phyloP scores from a whole-genome alignment of 23 tunicate species.

The Aplidium turbinatum region DNA sequence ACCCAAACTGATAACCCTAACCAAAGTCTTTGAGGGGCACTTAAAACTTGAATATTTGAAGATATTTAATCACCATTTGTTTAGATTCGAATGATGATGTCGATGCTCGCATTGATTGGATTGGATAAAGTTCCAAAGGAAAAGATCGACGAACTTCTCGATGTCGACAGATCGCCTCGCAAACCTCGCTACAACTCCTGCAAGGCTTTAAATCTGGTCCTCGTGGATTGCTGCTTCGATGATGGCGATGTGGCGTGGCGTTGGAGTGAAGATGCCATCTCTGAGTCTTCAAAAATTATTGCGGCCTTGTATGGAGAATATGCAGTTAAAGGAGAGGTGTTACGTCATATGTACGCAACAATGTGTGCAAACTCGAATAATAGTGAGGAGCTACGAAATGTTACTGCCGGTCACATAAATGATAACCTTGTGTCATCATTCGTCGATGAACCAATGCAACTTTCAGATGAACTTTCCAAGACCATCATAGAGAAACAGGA shows the following conservation, averaged over 20 bases:
- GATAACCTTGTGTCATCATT: too few species aligned
- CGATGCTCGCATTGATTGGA: slow-evolving; percentile 37
- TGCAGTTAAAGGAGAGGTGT: slow-evolving; percentile 38
- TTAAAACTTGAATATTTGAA: too few species aligned
- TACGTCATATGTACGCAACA: slow-evolving; percentile 28
- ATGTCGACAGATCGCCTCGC: slow-evolving; percentile 47
- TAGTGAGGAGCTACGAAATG: neutral
- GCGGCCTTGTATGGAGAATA: slow-evolving; percentile 22
- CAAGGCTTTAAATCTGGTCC: slow-evolving; percentile 26
- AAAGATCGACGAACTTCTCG: slow-evolving; percentile 43
- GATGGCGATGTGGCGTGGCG: slow-evolving; percentile 66
- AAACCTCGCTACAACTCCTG: slow-evolving; percentile 12
- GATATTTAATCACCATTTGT: too few species aligned
- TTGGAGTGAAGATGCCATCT: slow-evolving; percentile 54
- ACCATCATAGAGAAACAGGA: slow-evolving; percentile 46
- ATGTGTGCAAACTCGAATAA: neutral
- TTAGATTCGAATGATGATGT: slow-evolving; percentile 58
- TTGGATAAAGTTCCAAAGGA: slow-evolving; percentile 9
- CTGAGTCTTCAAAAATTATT: slow-evolving; percentile 25
- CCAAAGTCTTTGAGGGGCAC: too few species aligned
- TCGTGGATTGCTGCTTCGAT: slow-evolving; percentile 51
- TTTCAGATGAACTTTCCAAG: neutral
- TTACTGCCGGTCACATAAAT: too few species aligned
- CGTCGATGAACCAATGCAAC: neutral
- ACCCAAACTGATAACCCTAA: too few species aligned